Evolutionary conservation across 2,113 vertebrate species (phyloP), one percentile per base, ranked within the genome.

Genomic region (Pogona vitticeps): DNA sequence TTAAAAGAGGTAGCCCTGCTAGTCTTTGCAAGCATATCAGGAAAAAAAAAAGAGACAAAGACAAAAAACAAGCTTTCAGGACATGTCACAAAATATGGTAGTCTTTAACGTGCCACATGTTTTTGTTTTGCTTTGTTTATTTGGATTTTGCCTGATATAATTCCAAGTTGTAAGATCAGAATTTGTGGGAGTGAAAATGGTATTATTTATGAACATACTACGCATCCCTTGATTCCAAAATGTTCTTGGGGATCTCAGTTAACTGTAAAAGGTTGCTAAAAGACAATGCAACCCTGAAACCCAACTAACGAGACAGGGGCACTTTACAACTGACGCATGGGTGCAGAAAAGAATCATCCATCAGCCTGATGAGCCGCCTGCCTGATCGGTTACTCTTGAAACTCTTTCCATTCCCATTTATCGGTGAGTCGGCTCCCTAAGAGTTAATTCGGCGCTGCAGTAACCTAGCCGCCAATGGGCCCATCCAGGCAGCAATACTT

Each of bases 371-470:
- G 14, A n/a, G 33, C n/a, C 65, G 65, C 76, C 78, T 1, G 46
- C 52, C 40, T 68, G 84, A 63, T 63, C 58, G 80, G 71, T 68
- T 72, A 67, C 76, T 80, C 59, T 76, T 68, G 31, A 40, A 33
- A 77, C 28, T 12, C 23, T 58, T 52, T 38, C 15, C 3, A 23
- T 28, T 63, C 87, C 59, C 61, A 83, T 52, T 58, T 9, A 52
- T 82, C 67, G 38, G 18, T 17, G 68, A 68, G 56, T 21, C 65
- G 33, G 82, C 70, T 79, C 80, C 89, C 26, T 73, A 84, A 75
- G 93, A 87, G 88, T 88, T 4, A 87, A 91, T 82, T 46, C 8
- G 23, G 68, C 9, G 9, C 2, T 75, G 78, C 75, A 76, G 83
- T 84, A 80, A 76, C 73, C 90, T 72, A 33, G 68, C 88, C 85